phyloP scores from a whole-genome alignment of 2,888 invertebrate genomes.

The Teleiodes luculella region DNA sequence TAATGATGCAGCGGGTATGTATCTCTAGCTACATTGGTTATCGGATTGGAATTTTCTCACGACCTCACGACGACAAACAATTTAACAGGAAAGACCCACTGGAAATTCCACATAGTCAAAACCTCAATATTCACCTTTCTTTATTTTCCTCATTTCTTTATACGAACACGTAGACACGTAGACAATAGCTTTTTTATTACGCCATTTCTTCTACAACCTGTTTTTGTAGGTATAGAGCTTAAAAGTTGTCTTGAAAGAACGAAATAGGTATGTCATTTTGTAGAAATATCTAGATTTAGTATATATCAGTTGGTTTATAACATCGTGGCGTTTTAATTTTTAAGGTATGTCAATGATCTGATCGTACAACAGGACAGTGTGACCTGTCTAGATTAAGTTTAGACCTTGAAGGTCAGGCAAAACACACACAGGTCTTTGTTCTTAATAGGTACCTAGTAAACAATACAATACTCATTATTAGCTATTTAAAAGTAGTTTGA shows the following conservation, averaged over 20 bases:
- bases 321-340: no score
- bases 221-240: background rate
- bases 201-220: background rate
- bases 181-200: background rate
- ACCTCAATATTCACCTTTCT: background rate
- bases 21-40: conserved; percentile 27
- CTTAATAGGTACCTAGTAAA: background rate
- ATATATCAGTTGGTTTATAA: no score
- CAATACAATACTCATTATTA: no score
- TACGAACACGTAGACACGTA: background rate
- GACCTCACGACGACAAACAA: conserved; percentile 37
- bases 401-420: conserved; percentile 7
- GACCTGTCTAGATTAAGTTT: background rate
- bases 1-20: conserved; percentile 40
- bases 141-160: background rate
- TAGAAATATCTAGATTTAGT: background rate
- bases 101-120: background rate
- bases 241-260: no score
- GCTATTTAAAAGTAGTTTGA: no score
- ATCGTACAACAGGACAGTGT: no score
- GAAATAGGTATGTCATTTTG: no score
- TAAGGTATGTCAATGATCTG: no score
- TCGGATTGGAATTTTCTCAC: conserved; percentile 46
- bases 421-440: background rate
- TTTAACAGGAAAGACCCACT: conserved; percentile 5